phyloP scores from a whole-genome alignment of 2,888 invertebrate genomes.

The Balanococcus diminutus region DNA sequence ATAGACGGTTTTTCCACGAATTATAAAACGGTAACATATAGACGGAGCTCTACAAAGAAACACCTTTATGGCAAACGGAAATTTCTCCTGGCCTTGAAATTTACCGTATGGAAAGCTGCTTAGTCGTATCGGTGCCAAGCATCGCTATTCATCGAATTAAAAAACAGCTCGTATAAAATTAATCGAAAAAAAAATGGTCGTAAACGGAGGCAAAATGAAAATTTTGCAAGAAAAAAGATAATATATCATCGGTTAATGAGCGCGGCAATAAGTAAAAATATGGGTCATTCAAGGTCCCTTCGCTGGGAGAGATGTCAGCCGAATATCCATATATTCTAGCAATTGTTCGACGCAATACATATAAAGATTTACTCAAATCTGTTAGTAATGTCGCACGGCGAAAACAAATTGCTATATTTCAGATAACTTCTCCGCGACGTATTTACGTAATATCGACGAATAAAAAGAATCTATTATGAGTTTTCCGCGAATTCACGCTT shows the following conservation, averaged over 20 bases:
- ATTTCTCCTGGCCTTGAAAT: conserved; percentile 23
- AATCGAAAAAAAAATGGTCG: background rate
- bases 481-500: conserved; percentile 19
- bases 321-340: background rate
- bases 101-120: background rate
- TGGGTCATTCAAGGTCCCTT: conserved; percentile 15
- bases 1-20: conserved; percentile 20
- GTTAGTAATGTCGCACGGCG: background rate
- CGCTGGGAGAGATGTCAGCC: background rate
- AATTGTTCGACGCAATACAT: background rate
- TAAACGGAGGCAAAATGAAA: conserved; percentile 33
- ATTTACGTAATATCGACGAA: conserved; percentile 29
- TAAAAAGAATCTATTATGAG: background rate
- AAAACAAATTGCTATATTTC: background rate
- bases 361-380: no score
- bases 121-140: background rate
- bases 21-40: background rate
- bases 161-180: background rate
- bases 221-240: background rate
- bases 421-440: background rate
- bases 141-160: background rate
- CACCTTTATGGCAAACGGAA: background rate
- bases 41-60: background rate
- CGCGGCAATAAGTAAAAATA: background rate
- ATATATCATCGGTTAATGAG: background rate